phyloP scores from a whole-genome alignment of 2,113 vertebrate genomes.

The Gambusia affinis region DNA sequence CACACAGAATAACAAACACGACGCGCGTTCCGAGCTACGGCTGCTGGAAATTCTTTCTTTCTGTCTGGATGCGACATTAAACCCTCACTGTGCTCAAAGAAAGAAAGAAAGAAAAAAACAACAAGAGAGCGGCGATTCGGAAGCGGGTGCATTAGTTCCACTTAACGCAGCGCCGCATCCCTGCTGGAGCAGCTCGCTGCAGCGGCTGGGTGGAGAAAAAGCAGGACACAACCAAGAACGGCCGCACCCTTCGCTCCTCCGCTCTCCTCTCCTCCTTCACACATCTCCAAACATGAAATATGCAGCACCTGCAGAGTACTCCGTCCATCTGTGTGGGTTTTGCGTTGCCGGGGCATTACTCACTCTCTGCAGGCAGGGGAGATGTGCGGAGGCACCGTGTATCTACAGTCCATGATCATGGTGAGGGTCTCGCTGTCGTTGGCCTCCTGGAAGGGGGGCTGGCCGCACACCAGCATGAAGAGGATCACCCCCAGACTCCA shows the following conservation, averaged over 20 bases:
- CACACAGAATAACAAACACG: not conserved
- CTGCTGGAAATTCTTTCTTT: conserved; percentile 11
- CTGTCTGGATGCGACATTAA: conserved; percentile 29
- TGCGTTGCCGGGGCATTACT: conserved; percentile 43
- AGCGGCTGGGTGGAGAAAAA: conserved; percentile 43
- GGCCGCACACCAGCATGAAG: conserved; percentile 98
- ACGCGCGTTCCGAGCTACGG: conserved; percentile 6
- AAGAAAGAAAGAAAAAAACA: too few species aligned
- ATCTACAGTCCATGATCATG: conserved; percentile 99
- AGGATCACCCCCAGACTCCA: conserved; percentile 99
- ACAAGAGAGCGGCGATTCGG: conserved; percentile 4
- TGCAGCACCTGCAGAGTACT: conserved; percentile 71
- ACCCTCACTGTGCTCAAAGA: conserved; percentile 61
- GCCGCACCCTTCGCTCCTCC: conserved; percentile 21
- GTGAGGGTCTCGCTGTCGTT: conserved; percentile 99
- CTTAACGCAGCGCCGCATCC: conserved; percentile 61
- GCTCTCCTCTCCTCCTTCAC: conserved; percentile 46
- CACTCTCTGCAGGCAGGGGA: conserved; percentile 94
- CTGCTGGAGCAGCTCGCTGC: conserved; percentile 32
- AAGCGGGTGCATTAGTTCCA: conserved; percentile 65
- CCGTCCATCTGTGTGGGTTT: conserved; percentile 41
- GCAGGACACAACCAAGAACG: conserved; percentile 42
- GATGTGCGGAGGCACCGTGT: conserved; percentile 91
- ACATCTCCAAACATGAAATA: conserved; percentile 74
- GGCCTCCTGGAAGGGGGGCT: conserved; percentile 97